Base-by-base conservation (phyloP, 2,797 vertebrate genomes). In the Cyclopterus lumpus region DNA sequence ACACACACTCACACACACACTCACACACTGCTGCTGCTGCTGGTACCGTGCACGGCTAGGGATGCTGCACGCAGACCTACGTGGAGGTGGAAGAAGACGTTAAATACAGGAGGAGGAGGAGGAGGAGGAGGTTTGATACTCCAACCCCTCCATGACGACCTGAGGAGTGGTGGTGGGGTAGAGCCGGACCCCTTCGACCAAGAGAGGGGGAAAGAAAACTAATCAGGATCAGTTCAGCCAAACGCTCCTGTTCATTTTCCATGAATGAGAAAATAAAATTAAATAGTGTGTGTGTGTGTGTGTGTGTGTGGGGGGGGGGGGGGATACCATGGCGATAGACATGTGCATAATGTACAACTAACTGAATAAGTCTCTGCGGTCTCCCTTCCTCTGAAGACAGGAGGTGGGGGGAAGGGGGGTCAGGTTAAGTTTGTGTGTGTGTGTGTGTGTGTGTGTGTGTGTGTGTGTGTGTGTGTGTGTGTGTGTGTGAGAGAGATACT, bases 341-440 rank as follows among this genome's bases (percentile, higher is more conserved):
- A 30, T 72, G 71, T 71, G 80, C 68, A 9, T 65, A 68, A 79
- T 62, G 73, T 64, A 63, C 46, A 60, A 70, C 63, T 40, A 40
- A 32, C 83, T 62, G 75, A 75, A 79, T 85, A 69, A 42, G 22
- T 74, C 79, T 83, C 73, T 51, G 70, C 34, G 48, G 75, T n/a
- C 30, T 51, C 78, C 71, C 70, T 16, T 74, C 82, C 80, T 80
- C 80, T 82, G 81, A 55, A 77, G 78, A 85, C 67, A 4, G 30
- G 66, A 14, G 6, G 6, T 42, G 22, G 5, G 49, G 11, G 5
- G 22, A 22, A 24, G 6, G 5, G 48, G 20, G 71, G 40, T n/a
- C 24, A 85, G 89, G 81, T 86, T 92, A 92, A 91, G 91, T 91
- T 91, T 87, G 5, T 38, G 10, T 38, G 10, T 38, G 36, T 36